Evolutionary conservation across 1,140 invertebrate species (phyloP), one percentile per base, ranked within the genome.

Genomic region (Panagrolaimus sp.): DNA sequence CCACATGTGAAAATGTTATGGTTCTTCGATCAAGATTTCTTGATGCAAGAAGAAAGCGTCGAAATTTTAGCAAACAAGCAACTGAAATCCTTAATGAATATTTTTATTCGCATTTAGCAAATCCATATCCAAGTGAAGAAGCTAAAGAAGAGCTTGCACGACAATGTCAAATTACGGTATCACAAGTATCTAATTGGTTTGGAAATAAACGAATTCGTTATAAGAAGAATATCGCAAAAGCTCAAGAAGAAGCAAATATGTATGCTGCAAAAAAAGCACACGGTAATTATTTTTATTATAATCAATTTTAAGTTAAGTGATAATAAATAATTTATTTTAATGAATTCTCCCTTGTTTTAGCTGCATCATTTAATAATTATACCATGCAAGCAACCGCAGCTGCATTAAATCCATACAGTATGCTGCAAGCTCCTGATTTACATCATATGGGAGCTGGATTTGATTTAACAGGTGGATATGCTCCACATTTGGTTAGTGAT

Each of bases 81-180:
- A 96, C 94, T 13, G 95, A 98, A 88, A 93, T 98, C 78, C 87
- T 98, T 76, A 98, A 98, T 85, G 93, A 98, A 86, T 98, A 98
- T 86, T 98, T 98, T 86, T 97, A 98, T 86, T 96, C 93, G 73
- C 94, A 98, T 86, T 88, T 98, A 74, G 93, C 91, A 84, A 98
- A 98, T 87, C 95, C 95, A 20, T 98, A 98, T 87, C 95, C 95
- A 67, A 95, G 92, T 81, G 95, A 98, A 87, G 95, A 98, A 86
- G 94, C 93, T 62, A 98, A 98, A 85, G 95, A 98, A 86, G 94
- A 98, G 84, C 86, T 98, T 83, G 95, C 95, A 20, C 88, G 93
- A 83, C 96, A 96, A 85, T 98, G 95, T 86, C 91, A 92, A 79
- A 98, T 98, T 83, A 97, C 94, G 47, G 93, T 98, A 27, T 91